Percentiles rank a stretch among this genome's conserved stretches.
Evolutionary conservation across 2,113 vertebrate species (phyloP).

Genomic region (Cebidichthys violaceus): DNA sequence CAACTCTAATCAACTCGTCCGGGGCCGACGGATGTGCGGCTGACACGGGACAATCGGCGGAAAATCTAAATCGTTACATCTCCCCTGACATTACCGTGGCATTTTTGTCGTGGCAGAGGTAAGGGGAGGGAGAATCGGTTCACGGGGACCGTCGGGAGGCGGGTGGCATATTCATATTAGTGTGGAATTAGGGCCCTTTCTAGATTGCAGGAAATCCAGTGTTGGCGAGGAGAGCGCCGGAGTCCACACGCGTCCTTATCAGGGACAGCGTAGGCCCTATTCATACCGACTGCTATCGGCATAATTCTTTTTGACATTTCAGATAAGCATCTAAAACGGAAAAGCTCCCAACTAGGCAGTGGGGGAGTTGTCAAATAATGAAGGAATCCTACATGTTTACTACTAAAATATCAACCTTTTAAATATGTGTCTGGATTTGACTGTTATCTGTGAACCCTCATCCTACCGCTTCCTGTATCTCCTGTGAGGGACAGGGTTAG

Average conservation of each 20-base stretch:
- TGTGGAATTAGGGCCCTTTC: constrained; percentile 79
- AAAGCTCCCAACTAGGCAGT: constrained; percentile 69
- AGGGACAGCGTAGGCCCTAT: constrained; percentile 68
- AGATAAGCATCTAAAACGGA: constrained; percentile 81
- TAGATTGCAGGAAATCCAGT: constrained; percentile 77
- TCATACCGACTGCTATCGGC: constrained; percentile 80
- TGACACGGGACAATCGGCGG: constrained; percentile 80
- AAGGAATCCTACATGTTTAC: constrained; percentile 77
- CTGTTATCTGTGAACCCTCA: constrained; percentile 64
- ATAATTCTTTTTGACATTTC: constrained; percentile 85
- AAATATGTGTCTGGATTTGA: constrained; percentile 76
- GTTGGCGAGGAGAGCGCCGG: constrained; percentile 55
- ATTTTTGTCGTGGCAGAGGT: constrained; percentile 85
- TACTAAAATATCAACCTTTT: constrained; percentile 78
- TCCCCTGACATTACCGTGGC: constrained; percentile 87
- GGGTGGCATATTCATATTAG: constrained; percentile 84
- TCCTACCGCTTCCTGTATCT: constrained; percentile 58
- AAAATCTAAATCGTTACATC: constrained; percentile 85
- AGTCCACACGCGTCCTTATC: constrained; percentile 80
- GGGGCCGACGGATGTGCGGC: constrained; percentile 67
- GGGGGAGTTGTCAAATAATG: constrained; percentile 79
- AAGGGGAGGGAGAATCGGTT: constrained; percentile 74
- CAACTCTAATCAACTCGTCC: constrained; percentile 80
- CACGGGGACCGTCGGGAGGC: constrained; percentile 58
- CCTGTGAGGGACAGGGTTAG: constrained; percentile 49